phyloP scores from a whole-genome alignment of 30 jellyfish, hydroid and myxozoan genomes.

The Turritopsis rubra region DNA sequence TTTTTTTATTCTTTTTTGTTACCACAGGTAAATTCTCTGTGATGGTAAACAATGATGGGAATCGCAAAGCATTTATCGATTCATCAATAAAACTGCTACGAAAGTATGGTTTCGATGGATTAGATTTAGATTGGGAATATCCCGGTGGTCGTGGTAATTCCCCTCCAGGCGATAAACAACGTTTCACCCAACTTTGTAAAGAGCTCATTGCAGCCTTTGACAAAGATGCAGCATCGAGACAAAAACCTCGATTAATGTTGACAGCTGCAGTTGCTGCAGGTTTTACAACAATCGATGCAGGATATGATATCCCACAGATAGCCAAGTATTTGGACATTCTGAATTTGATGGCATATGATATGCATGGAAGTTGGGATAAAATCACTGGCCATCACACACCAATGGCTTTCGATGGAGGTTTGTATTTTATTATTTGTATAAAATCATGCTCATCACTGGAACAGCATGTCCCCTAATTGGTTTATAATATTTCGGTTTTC shows the following conservation, averaged over 20 bases:
- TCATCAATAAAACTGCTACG: conserved; percentile 79
- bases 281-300: conserved; percentile 27
- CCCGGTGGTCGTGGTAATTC: conserved; percentile 92
- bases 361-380: conserved; percentile 48
- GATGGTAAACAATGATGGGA: conserved; percentile 79
- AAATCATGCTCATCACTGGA: too few relatives aligned
- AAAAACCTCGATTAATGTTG: conserved; percentile 30
- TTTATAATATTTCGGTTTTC: not conserved
- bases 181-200: conserved; percentile 68
- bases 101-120: conserved; percentile 78
- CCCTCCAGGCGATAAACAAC: conserved; percentile 85
- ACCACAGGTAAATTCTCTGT: too few relatives aligned
- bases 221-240: conserved; percentile 55
- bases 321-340: conserved; percentile 27
- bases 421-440: too few relatives aligned
- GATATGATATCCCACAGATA: conserved; percentile 35
- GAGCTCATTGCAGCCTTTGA: conserved; percentile 74
- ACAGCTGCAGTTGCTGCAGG: conserved; percentile 62
- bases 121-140: conserved; percentile 95
- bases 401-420: conserved; percentile 47
- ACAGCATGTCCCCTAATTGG: too few relatives aligned
- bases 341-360: conserved; percentile 48
- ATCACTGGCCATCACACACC: conserved; percentile 54
- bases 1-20: too few relatives aligned
- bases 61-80: conserved; percentile 59